Base-by-base conservation (phyloP, 2,113 vertebrate species). In the Cyprinodon variegatus region DNA sequence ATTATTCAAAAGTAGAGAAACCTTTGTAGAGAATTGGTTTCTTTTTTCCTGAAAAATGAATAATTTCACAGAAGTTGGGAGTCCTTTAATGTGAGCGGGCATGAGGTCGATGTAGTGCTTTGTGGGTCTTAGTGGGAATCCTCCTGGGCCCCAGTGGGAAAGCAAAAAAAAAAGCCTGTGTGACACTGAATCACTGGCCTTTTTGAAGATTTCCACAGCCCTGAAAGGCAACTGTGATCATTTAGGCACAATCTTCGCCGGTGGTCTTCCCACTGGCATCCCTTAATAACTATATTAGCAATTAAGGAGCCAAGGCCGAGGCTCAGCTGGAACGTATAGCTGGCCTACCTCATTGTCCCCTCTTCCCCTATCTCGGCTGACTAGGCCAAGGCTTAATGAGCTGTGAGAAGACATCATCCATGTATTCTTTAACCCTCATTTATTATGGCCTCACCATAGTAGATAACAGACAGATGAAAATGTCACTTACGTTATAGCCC, bases 241-340 rank as follows among this genome's bases (percentile, higher is more conserved):
- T 91, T 89, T 79, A 66, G 88, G 76, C 73, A 84, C 39, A 3
- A 12, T 77, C 89, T 11, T 0, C 17, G 65, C 48, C 4, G 76
- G 94, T 87, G 90, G 92, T 93, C 90, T 66, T 70, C 22, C 72
- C 70, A 61, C 36, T 81, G 86, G 78, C 84, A 13, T 79, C 73
- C 80, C 68, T 65, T 88, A 90, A 90, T 90, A 92, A 90, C 90
- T 90, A 79, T 89, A 93, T 93, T 79, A 91, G 89, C 88, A 92
- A 89, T 90, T 88, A 87, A 57, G 83, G 74, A 67, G 78, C 46
- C 14, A 12, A 85, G 50, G 70, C 67, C 36, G 74, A 60, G 77
- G 69, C 63, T 0, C 74, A 66, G 57, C 67, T 22, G 1, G 61
- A 76, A 69, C 76, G 80, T 63, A 66, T 66, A 68, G 70, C 61